These are phyloP conservation scores for Drosophila meridionalis DNA, from an alignment of 2,888 invertebrate genomes.

Conservation along the genomic window DNA sequence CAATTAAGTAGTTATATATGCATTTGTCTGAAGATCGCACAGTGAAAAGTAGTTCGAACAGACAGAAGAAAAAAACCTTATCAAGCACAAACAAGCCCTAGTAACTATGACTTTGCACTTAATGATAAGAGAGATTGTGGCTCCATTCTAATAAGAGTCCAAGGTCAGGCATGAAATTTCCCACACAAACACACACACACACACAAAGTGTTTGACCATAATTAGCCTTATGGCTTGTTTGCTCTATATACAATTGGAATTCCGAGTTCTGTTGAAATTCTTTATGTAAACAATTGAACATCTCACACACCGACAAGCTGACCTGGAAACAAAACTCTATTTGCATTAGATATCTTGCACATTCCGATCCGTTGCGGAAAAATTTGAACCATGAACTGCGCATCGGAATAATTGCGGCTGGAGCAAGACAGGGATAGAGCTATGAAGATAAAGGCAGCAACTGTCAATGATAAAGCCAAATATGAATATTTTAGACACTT, in stretches of 20 bases:
- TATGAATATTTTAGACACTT: constrained; percentile 16
- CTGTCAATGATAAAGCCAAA: constrained; percentile 52
- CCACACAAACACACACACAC: neutral
- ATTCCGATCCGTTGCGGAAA: constrained; percentile 13
- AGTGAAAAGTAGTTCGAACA: neutral
- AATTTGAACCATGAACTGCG: constrained; percentile 35
- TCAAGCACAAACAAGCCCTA: neutral
- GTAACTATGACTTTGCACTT: constrained; percentile 4
- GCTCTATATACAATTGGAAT: constrained; percentile 7
- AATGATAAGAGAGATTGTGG: neutral
- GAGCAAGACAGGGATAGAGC: neutral
- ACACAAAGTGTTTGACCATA: constrained; percentile 4
- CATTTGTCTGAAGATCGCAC: constrained; percentile 9
- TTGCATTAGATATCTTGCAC: constrained; percentile 4
- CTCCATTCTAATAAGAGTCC: neutral
- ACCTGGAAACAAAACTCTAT: constrained; percentile 14
- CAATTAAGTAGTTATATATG: constrained; percentile 10
- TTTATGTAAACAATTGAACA: constrained; percentile 17
- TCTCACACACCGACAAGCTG: constrained; percentile 9
- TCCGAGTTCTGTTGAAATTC: constrained; percentile 19
- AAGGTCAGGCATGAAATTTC: constrained; percentile 6
- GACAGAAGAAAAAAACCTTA: neutral
- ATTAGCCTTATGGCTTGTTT: neutral
- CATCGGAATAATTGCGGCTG: constrained; percentile 9
- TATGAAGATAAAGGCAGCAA: constrained; percentile 8